phyloP scores from a whole-genome alignment of 1,140 invertebrate species.

The Bradysia coprophila region DNA sequence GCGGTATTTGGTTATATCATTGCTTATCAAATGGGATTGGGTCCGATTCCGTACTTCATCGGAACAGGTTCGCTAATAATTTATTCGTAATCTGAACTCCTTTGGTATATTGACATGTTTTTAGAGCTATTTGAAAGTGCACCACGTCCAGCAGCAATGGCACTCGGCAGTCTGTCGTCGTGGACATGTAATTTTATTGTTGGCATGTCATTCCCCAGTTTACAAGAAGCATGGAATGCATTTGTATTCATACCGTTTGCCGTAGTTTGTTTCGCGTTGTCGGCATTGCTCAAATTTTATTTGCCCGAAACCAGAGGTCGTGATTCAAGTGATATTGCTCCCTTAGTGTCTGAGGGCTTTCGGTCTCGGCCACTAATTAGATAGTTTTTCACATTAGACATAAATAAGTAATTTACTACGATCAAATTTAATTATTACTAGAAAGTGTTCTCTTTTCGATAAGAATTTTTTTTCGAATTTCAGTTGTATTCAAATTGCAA shows the following conservation, averaged over 20 bases:
- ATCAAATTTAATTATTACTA: too few relatives aligned
- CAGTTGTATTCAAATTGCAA: too few relatives aligned
- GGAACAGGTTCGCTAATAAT: slow-evolving; percentile 30
- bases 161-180: slow-evolving; percentile 71
- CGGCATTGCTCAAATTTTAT: slow-evolving; percentile 41
- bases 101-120: not conserved
- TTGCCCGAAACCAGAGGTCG: slow-evolving; percentile 51
- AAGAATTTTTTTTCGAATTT: too few relatives aligned
- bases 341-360: slow-evolving; percentile 28
- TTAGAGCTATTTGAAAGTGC: slow-evolving; percentile 74
- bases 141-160: slow-evolving; percentile 67
- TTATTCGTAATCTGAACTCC: not conserved
- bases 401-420: too few relatives aligned
- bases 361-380: slow-evolving; percentile 16
- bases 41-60: slow-evolving; percentile 80
- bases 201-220: slow-evolving; percentile 55
- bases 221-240: slow-evolving; percentile 39
- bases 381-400: too few relatives aligned
- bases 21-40: slow-evolving; percentile 64
- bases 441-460: too few relatives aligned
- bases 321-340: slow-evolving; percentile 36
- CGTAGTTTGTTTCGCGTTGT: slow-evolving; percentile 31
- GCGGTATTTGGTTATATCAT: slow-evolving; percentile 59
- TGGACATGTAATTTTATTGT: slow-evolving; percentile 85
- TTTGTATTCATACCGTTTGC: slow-evolving; percentile 56